Percentiles rank a stretch among this genome's conserved stretches.
Conservation (phyloP, 1,140 invertebrate species). For the Aphelinus certus region DNA sequence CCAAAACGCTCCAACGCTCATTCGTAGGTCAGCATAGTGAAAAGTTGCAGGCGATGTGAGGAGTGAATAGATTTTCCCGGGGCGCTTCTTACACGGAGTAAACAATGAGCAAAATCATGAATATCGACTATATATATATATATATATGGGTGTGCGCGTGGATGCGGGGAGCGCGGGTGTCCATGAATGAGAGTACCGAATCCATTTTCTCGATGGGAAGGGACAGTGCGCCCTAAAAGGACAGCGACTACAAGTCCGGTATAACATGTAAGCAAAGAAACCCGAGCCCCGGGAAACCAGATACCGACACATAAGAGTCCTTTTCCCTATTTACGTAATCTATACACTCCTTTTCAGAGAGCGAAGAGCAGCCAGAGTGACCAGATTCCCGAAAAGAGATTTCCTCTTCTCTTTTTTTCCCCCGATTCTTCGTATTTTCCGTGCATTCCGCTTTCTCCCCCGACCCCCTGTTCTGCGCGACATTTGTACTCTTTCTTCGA, state of each 20-base stretch:
- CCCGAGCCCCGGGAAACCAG: constrained; percentile 30
- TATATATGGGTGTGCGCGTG: too few species aligned
- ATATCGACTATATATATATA: too few species aligned
- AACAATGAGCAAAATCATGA: too few species aligned
- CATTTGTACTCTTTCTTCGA: too few species aligned
- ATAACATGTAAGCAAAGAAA: background rate
- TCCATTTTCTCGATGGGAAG: background rate
- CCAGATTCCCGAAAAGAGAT: background rate
- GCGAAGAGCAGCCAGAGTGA: background rate
- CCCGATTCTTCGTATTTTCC: background rate
- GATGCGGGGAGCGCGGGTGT: too few species aligned
- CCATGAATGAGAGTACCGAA: too few species aligned
- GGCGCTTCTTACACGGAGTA: too few species aligned
- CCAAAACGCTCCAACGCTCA: too few species aligned
- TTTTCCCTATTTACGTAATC: constrained; percentile 48
- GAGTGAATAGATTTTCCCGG: too few species aligned
- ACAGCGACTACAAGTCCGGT: background rate
- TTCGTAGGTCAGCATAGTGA: too few species aligned
- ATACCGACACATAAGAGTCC: constrained; percentile 28
- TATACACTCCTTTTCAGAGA: constrained; percentile 35
- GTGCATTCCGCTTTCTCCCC: background rate
- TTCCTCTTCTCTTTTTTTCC: background rate
- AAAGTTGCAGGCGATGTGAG: too few species aligned
- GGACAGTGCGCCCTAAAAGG: background rate
- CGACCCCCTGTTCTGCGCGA: background rate